These are phyloP conservation scores for Pseudocheirus occidentalis DNA, from an alignment of 2,797 vertebrate species.

Conservation along the genomic window DNA sequence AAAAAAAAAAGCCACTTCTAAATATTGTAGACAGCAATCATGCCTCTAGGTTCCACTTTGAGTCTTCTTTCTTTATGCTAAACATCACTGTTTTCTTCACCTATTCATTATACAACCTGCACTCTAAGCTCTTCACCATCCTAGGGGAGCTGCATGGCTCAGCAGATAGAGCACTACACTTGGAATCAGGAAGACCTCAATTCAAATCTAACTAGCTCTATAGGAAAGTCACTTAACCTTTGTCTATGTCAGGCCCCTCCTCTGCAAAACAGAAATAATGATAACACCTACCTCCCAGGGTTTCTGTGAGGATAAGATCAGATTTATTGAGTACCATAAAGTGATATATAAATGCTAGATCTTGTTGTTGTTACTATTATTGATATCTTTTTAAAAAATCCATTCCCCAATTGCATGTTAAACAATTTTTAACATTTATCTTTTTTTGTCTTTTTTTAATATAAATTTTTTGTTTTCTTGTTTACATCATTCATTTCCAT, in stretches of 20 bases:
- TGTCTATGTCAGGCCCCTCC: neutral
- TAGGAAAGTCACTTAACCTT: neutral
- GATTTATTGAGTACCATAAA: no score
- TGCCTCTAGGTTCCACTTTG: neutral
- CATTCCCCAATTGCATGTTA: neutral
- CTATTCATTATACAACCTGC: neutral
- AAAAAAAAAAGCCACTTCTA: neutral
- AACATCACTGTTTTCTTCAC: neutral
- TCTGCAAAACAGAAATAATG: neutral
- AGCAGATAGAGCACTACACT: neutral
- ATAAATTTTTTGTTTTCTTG: no score
- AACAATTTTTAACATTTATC: neutral
- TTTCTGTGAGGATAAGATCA: neutral
- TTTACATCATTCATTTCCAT: no score
- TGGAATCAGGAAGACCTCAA: neutral
- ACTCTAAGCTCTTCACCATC: neutral
- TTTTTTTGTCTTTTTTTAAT: no score
- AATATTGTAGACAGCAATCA: neutral
- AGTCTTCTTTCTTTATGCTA: neutral
- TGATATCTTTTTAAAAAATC: neutral
- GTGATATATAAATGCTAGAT: neutral
- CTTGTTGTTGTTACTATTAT: neutral
- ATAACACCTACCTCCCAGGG: neutral
- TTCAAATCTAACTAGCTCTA: neutral
- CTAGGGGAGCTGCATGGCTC: neutral